Conservation (phyloP, 2,113 vertebrate genomes). For the Atlantisia rogersi region DNA sequence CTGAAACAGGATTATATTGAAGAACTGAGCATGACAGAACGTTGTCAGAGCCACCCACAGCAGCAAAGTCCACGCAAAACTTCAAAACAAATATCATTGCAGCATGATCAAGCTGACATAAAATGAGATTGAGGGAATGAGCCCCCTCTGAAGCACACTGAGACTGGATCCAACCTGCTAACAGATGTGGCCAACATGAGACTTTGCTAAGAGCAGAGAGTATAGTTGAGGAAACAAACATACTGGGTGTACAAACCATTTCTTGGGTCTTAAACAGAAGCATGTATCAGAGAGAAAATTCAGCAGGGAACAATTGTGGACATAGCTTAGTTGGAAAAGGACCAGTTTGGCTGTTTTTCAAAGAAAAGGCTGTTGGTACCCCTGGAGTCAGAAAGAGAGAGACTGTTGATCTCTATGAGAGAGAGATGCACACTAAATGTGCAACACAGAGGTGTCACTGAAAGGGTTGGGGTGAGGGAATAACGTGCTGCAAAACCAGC, state of each 20-base stretch:
- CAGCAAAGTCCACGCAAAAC: not conserved
- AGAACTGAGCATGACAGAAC: not conserved
- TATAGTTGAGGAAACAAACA: not conserved
- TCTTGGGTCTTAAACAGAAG: not conserved
- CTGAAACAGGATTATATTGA: not conserved
- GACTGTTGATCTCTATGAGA: fast-evolving
- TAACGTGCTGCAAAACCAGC: not conserved
- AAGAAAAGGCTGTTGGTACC: not conserved
- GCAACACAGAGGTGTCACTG: not conserved
- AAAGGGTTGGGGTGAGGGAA: not conserved
- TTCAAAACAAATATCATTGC: not conserved
- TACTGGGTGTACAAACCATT: not conserved
- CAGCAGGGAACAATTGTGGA: not conserved
- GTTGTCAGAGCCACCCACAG: not conserved
- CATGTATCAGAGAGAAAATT: not conserved
- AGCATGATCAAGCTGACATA: not conserved
- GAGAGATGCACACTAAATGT: not conserved
- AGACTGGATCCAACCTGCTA: not conserved
- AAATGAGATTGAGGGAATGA: not conserved
- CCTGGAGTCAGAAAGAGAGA: not conserved
- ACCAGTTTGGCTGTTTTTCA: not conserved
- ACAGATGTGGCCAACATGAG: not conserved
- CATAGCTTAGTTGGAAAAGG: not conserved
- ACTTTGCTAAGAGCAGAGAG: not conserved
- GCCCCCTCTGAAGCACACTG: not conserved